Base-by-base conservation (phyloP, 2,888 invertebrate genomes). In the Phytoseiulus persimilis region DNA sequence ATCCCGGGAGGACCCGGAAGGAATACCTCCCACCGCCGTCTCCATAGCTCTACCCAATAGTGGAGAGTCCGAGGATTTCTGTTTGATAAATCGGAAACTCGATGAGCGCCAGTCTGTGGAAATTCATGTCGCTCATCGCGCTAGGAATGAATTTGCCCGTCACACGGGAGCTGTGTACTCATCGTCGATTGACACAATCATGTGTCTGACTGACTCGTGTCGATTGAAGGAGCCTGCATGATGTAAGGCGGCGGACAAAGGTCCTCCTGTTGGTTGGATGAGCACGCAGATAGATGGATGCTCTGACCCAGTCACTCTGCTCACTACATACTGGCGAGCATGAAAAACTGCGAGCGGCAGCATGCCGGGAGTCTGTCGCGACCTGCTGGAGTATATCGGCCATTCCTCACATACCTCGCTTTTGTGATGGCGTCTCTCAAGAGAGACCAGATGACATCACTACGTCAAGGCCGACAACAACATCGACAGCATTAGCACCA, bases 381-480 rank as follows among this genome's bases (percentile, higher is more conserved):
- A 3, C 39, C 39, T 9, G 65, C 65, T 65, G 65, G 18, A 65
- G 65, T 65, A 65, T 65, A 65, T 65, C 65, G 65, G 65, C 65
- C 65, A 65, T 65, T 65, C 65, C 65, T 65, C 65, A 65, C 65
- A 65, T 65, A 65, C 65, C 65, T 65, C 65, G 65, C 65, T 65
- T 65, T 65, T 65, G 65, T 65, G 65, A 65, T 65, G 65, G 9
- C 65, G 5, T 28, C 65, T 65, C 65, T 65, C 65, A 65, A 65
- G 65, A 65, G 65, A 65, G 65, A 65, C 65, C 65, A 65, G 65
- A 65, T 65, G 65, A 65, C 65, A 65, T 65, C 65, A 65, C 65
- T 65, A 65, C 65, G 28, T 65, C 65, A 23, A 65, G 65, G 28
- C 5, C 65, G 65, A 65, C 65, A 28, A 14, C 65, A 65, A 65